Conservation (phyloP, 2,888 invertebrate genomes). For the Yponomeuta cagnagella region DNA sequence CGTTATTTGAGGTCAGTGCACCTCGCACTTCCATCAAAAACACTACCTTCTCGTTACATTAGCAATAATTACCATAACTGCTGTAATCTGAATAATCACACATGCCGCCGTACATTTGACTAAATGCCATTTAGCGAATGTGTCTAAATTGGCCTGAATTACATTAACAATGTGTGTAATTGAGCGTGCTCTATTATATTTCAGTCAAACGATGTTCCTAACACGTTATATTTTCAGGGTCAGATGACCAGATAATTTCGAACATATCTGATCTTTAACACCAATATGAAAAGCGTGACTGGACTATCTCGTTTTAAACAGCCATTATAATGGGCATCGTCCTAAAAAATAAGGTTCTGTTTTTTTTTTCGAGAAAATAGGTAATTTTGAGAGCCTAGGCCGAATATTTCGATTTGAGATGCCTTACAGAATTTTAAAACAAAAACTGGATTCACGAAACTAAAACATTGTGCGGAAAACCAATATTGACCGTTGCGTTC, state of each 20-base stretch:
- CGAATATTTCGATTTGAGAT: too few relatives aligned
- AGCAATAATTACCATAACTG: neutral
- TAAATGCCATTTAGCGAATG: neutral
- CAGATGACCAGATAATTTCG: neutral
- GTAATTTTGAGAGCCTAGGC: too few relatives aligned
- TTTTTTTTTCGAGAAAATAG: too few relatives aligned
- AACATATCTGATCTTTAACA: neutral
- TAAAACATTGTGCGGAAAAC: too few relatives aligned
- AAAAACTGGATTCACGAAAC: too few relatives aligned
- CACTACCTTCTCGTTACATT: neutral
- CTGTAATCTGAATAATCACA: neutral
- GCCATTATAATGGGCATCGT: too few relatives aligned
- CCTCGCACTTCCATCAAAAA: too few relatives aligned
- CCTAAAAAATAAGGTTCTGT: too few relatives aligned
- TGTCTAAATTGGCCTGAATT: neutral
- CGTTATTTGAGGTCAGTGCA: too few relatives aligned
- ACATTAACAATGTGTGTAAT: neutral
- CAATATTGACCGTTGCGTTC: too few relatives aligned
- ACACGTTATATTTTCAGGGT: neutral
- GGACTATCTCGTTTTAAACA: too few relatives aligned
- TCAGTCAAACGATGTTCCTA: neutral
- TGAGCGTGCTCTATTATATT: neutral
- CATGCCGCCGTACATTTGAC: neutral
- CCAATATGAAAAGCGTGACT: neutral
- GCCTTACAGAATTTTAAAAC: too few relatives aligned